Percentiles rank a stretch among this genome's conserved stretches.
Evolutionary conservation across 2,797 vertebrate genomes (phyloP).

Genomic region (Uromys caudimaculatus): DNA sequence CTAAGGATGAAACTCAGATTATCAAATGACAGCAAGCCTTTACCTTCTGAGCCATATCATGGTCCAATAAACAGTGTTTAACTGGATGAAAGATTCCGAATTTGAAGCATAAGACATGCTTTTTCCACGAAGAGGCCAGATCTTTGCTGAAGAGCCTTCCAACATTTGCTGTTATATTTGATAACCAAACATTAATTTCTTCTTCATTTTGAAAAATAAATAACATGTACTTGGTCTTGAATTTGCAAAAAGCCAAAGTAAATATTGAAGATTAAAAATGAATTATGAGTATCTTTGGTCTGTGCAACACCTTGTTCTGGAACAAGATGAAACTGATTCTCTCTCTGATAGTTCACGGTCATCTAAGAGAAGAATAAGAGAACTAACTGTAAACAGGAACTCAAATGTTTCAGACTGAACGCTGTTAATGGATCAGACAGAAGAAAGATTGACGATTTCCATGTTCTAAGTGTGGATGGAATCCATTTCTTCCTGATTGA

Average conservation of each 20-base stretch:
- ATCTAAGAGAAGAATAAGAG: slow-evolving; percentile 3
- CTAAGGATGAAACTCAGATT: background rate
- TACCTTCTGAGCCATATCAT: background rate
- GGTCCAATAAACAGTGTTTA: background rate
- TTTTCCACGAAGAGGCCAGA: background rate
- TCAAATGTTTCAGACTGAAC: background rate
- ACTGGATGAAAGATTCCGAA: slow-evolving; percentile 21
- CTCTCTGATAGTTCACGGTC: background rate
- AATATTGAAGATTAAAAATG: background rate
- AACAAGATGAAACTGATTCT: background rate
- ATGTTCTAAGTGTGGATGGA: background rate
- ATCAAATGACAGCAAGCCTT: background rate
- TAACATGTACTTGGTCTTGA: background rate
- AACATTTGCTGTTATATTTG: slow-evolving; percentile 41
- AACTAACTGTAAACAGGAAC: background rate
- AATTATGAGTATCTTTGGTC: background rate
- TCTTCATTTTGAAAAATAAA: slow-evolving; percentile 32
- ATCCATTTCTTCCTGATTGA: background rate
- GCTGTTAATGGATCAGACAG: background rate
- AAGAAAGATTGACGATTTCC: background rate
- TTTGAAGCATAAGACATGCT: slow-evolving; percentile 39
- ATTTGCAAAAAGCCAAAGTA: slow-evolving; percentile 16
- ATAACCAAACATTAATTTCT: slow-evolving; percentile 31
- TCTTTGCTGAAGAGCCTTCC: slow-evolving; percentile 9
- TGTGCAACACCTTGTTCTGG: background rate